Conservation (phyloP, 2,888 invertebrate genomes). For the Colostygia pectinataria region DNA sequence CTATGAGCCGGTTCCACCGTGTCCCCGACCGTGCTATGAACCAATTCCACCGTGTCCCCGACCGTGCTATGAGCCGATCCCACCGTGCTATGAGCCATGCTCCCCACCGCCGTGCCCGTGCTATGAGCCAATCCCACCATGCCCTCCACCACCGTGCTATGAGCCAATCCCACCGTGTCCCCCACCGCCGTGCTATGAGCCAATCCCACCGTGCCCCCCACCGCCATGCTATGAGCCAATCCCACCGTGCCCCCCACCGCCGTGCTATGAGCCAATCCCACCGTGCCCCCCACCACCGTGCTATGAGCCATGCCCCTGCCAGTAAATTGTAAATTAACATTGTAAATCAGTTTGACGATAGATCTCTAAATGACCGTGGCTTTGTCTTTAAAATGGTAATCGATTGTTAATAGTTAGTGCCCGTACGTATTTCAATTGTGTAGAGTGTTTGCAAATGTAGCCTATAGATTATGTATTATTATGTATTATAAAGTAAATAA, state of each 20-base stretch:
- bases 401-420: slow-evolving; percentile 33
- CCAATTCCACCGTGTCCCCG: not conserved
- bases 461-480: slow-evolving; percentile 38
- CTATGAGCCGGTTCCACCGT: not conserved
- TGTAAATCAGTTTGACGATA: slow-evolving; percentile 18
- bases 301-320: not conserved
- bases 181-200: not conserved
- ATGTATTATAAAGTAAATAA: slow-evolving; percentile 20
- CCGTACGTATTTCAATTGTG: slow-evolving; percentile 51
- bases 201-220: not conserved
- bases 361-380: slow-evolving; percentile 41
- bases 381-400: slow-evolving; percentile 17
- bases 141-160: too few species aligned
- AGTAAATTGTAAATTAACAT: slow-evolving; percentile 6
- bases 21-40: not conserved
- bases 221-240: too few species aligned
- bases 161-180: not conserved
- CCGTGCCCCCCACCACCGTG: not conserved
- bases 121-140: not conserved
- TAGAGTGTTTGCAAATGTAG: slow-evolving; percentile 52
- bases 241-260: too few species aligned
- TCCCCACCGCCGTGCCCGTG: not conserved
- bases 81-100: not conserved
- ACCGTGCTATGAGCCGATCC: too few species aligned
- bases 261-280: not conserved